Evolutionary conservation across 2,797 vertebrate genomes (phyloP).

Genomic region (Acipenser transmontanus): DNA sequence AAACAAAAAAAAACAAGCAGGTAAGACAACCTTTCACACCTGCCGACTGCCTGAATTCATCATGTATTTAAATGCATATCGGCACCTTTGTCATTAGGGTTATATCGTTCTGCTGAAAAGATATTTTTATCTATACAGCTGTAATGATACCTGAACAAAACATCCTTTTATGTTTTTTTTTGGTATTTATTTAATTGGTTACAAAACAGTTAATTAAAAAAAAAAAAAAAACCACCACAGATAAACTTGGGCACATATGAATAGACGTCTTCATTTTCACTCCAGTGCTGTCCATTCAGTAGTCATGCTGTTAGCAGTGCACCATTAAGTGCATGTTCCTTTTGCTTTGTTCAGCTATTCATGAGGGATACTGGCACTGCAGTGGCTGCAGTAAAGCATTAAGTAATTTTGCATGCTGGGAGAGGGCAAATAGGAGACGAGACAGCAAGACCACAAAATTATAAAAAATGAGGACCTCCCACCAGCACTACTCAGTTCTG

Average conservation of each 20-base stretch:
- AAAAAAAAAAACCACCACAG: neutral
- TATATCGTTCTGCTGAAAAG: neutral
- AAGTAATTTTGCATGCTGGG: neutral
- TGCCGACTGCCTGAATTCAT: neutral
- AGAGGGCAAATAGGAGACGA: slow-evolving; percentile 1
- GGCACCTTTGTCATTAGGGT: neutral
- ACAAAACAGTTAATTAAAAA: too few relatives aligned
- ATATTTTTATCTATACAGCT: neutral
- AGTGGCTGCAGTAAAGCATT: neutral
- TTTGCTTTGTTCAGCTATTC: neutral
- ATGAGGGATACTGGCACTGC: slow-evolving; percentile 3
- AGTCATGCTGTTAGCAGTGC: neutral
- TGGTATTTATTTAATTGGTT: too few relatives aligned
- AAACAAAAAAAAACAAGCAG: neutral
- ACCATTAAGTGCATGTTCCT: neutral
- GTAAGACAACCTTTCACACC: neutral
- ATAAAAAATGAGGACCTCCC: neutral
- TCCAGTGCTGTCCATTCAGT: neutral
- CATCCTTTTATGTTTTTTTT: neutral
- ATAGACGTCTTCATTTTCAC: neutral
- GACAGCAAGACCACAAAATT: neutral
- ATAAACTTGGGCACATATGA: neutral
- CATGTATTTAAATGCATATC: slow-evolving; percentile 1
- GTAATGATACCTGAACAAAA: neutral
- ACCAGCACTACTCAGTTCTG: neutral